These are phyloP conservation scores for Gymnothorax reevesii DNA, from an alignment of 2,797 vertebrate species.

Conservation along the genomic window DNA sequence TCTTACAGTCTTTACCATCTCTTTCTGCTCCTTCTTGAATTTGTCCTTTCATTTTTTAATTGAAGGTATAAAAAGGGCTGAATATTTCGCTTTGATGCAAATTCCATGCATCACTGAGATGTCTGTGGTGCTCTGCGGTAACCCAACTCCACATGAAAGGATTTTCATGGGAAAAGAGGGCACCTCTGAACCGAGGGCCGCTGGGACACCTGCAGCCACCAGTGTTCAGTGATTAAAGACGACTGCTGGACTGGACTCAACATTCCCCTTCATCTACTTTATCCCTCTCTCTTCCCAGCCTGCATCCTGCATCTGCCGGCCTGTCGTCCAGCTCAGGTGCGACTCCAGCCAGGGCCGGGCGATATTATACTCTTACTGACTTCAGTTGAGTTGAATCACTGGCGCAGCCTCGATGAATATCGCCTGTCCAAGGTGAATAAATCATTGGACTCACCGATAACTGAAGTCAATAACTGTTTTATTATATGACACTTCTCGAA, in stretches of 20 bases:
- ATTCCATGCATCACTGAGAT: slow-evolving; percentile 71
- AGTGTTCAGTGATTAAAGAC: slow-evolving; percentile 61
- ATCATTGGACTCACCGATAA: too few relatives aligned
- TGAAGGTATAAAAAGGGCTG: slow-evolving; percentile 64
- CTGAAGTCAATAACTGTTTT: too few relatives aligned
- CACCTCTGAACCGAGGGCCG: slow-evolving; percentile 32
- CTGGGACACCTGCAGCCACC: slow-evolving; percentile 69
- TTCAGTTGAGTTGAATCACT: too few relatives aligned
- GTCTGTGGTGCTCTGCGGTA: slow-evolving; percentile 63
- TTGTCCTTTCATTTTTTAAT: slow-evolving; percentile 55
- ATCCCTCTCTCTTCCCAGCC: slow-evolving; percentile 7
- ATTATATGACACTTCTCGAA: too few relatives aligned
- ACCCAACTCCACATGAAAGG: slow-evolving; percentile 74
- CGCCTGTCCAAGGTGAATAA: too few relatives aligned
- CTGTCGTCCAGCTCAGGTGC: slow-evolving; percentile 21
- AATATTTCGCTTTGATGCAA: slow-evolving; percentile 64
- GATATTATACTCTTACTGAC: too few relatives aligned
- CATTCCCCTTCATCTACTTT: slow-evolving; percentile 30
- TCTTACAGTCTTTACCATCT: not conserved
- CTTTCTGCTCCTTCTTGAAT: slow-evolving; percentile 11
- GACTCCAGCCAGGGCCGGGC: not conserved
- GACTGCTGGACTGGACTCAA: slow-evolving; percentile 61
- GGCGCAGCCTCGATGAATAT: too few relatives aligned
- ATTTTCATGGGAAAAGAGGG: slow-evolving; percentile 63
- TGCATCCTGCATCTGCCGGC: slow-evolving; percentile 4